A percentile compares a stretch with the other conserved stretches of the same genome.
Conservation (phyloP, 1,140 invertebrate genomes). For the Drosophila hydei region DNA sequence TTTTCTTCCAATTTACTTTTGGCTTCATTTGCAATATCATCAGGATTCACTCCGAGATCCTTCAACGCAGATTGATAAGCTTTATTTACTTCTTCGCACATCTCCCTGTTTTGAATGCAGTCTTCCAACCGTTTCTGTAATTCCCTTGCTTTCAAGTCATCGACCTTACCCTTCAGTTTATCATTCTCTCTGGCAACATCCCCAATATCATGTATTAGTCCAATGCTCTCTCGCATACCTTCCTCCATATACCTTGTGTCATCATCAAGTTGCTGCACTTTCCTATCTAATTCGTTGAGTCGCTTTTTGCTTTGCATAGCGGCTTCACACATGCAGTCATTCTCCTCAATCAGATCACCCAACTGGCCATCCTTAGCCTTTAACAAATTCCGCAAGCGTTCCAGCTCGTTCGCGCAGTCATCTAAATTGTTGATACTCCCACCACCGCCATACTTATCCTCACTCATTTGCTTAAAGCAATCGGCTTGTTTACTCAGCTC, state of each 20-base stretch:
- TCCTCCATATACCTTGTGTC: constrained; percentile 53
- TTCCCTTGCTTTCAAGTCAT: constrained; percentile 41
- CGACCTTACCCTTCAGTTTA: constrained; percentile 43
- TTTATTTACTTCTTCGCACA: constrained; percentile 41
- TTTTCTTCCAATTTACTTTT: background rate
- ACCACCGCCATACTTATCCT: constrained; percentile 22
- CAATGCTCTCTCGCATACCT: constrained; percentile 54
- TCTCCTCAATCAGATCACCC: constrained; percentile 37
- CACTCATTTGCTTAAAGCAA: constrained; percentile 55
- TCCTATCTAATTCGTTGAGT: constrained; percentile 42
- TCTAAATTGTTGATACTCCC: constrained; percentile 36
- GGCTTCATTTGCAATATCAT: constrained; percentile 17
- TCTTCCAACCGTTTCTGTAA: constrained; percentile 54
- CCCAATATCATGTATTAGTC: constrained; percentile 50
- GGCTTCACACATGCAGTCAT: constrained; percentile 50
- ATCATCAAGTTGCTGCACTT: constrained; percentile 47
- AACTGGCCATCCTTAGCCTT: constrained; percentile 35
- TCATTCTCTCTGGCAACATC: constrained; percentile 55
- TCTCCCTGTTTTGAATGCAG: constrained; percentile 29
- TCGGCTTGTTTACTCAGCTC: constrained; percentile 60
- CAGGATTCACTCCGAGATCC: constrained; percentile 46
- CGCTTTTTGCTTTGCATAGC: constrained; percentile 43
- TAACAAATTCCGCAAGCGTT: constrained; percentile 36
- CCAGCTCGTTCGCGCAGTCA: constrained; percentile 47
- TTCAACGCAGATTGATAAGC: constrained; percentile 11